phyloP scores from a whole-genome alignment of 2,113 vertebrate genomes.

The Thermophis baileyi region DNA sequence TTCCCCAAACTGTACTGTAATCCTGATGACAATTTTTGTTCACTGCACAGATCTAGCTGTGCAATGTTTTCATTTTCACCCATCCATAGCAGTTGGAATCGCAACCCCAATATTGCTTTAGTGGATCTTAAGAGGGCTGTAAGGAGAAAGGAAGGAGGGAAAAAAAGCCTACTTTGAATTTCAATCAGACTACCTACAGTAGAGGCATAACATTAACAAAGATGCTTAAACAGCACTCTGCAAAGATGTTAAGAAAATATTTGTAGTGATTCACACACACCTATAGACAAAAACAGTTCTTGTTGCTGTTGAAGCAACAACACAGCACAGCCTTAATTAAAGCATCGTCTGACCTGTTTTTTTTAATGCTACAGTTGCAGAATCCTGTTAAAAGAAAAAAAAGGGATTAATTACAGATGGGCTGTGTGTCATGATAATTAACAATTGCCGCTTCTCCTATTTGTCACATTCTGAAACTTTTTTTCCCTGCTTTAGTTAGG shows the following conservation, averaged over 20 bases:
- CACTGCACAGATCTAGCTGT: neutral
- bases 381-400: conserved; percentile 55
- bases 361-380: conserved; percentile 58
- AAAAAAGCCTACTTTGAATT: conserved; percentile 53
- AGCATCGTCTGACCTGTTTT: conserved; percentile 63
- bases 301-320: conserved; percentile 63
- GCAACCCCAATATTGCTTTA: conserved; percentile 37
- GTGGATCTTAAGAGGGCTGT: conserved; percentile 47
- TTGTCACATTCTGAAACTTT: conserved; percentile 64
- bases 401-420: conserved; percentile 65
- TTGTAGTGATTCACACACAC: conserved; percentile 66
- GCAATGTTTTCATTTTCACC: conserved; percentile 16
- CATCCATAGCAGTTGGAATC: neutral
- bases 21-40: neutral
- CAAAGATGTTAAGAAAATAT: conserved; percentile 72
- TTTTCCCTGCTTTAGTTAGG: conserved; percentile 50
- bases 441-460: conserved; percentile 62
- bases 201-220: conserved; percentile 60
- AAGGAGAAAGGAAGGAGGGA: conserved; percentile 43
- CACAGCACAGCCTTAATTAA: conserved; percentile 64
- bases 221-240: conserved; percentile 64
- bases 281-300: conserved; percentile 66
- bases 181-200: conserved; percentile 59
- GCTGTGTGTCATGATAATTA: conserved; percentile 68
- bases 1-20: neutral